Conservation (phyloP, 2,888 invertebrate genomes). For the Phania funesta region DNA sequence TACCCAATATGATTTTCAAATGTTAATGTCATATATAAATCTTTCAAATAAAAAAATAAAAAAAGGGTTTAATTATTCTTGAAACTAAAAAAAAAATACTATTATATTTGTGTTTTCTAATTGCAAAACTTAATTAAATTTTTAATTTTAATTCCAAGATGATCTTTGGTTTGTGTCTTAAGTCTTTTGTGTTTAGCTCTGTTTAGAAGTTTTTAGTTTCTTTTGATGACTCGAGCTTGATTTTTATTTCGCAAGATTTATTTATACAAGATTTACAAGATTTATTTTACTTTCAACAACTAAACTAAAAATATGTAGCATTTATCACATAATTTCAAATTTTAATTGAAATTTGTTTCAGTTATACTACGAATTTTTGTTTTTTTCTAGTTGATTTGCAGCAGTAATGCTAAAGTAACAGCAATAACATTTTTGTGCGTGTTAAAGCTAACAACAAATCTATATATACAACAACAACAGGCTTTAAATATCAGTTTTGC, state of each 20-base stretch:
- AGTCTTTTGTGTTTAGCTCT: too few species aligned
- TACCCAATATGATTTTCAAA: too few species aligned
- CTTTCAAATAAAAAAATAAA: too few species aligned
- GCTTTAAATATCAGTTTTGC: conserved; percentile 50
- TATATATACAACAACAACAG: conserved; percentile 8
- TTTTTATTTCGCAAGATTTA: neutral
- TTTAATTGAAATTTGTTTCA: conserved; percentile 36
- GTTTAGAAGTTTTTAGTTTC: too few species aligned
- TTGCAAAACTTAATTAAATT: too few species aligned
- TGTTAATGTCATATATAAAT: too few species aligned
- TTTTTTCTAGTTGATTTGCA: conserved; percentile 10
- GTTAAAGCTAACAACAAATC: conserved; percentile 45
- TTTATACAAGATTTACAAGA: too few species aligned
- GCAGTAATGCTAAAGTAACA: neutral
- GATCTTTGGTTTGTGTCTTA: too few species aligned
- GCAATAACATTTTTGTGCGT: conserved; percentile 56
- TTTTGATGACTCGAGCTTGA: neutral
- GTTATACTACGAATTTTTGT: conserved; percentile 41
- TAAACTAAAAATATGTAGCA: conserved; percentile 10
- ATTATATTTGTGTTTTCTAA: too few species aligned
- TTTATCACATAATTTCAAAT: conserved; percentile 43
- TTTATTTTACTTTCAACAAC: conserved; percentile 7
- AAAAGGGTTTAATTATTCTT: too few species aligned
- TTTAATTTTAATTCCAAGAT: too few species aligned
- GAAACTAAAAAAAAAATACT: too few species aligned